Conservation (phyloP, 2,888 invertebrate species). For the Acanthacorydalis orientalis region DNA sequence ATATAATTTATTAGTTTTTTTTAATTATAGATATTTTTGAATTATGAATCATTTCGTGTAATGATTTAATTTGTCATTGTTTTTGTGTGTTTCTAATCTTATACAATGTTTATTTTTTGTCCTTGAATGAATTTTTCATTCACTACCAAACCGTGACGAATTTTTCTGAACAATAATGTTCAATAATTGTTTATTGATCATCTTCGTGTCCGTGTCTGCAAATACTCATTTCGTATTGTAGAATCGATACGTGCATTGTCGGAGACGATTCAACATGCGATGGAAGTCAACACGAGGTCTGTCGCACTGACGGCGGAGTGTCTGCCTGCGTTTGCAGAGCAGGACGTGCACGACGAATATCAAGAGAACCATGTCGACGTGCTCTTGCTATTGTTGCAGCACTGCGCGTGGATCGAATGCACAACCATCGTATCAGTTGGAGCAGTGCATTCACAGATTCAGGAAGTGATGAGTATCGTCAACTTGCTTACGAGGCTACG, state of each 20-base stretch:
- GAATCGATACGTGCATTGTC: slow-evolving; percentile 87
- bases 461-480: slow-evolving; percentile 64
- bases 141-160: no score
- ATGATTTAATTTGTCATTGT: no score
- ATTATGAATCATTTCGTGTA: no score
- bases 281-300: slow-evolving; percentile 71
- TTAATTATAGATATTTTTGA: no score
- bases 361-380: slow-evolving; percentile 59
- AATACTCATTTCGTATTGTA: slow-evolving; percentile 8
- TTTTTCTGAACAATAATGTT: no score
- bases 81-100: no score
- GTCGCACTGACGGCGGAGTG: slow-evolving; percentile 71
- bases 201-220: no score
- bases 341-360: slow-evolving; percentile 51
- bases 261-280: slow-evolving; percentile 86
- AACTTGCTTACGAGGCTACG: slow-evolving; percentile 71
- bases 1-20: no score
- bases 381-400: slow-evolving; percentile 66
- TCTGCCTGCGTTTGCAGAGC: slow-evolving; percentile 80
- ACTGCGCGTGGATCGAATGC: slow-evolving; percentile 65
- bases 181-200: no score
- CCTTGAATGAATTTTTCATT: no score
- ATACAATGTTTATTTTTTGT: no score
- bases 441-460: slow-evolving; percentile 54
- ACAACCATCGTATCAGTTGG: slow-evolving; percentile 67